A percentile compares a stretch with the other conserved stretches of the same genome.
These are phyloP conservation scores for Neoniphon sammara DNA, from an alignment of 2,797 vertebrate species.

Conservation along the genomic window DNA sequence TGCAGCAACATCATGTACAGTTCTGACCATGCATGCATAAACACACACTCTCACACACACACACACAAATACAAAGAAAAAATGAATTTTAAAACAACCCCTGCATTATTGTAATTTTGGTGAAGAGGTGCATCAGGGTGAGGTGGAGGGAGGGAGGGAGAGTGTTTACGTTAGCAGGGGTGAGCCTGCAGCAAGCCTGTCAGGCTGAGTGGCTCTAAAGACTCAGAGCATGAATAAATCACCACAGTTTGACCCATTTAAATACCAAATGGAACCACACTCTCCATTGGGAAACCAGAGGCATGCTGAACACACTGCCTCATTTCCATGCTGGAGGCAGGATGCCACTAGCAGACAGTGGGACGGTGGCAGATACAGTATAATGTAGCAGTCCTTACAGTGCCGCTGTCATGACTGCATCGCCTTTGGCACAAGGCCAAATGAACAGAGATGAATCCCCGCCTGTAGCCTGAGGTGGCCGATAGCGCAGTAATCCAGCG, in stretches of 20 bases:
- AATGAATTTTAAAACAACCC: not conserved
- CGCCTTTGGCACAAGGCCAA: slow-evolving; percentile 59
- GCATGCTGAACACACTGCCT: slow-evolving; percentile 65
- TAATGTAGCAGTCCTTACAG: slow-evolving; percentile 44
- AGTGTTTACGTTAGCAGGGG: slow-evolving; percentile 38
- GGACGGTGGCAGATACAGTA: slow-evolving; percentile 18
- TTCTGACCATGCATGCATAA: not conserved
- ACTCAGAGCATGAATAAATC: slow-evolving; percentile 81
- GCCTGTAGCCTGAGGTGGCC: slow-evolving; percentile 27
- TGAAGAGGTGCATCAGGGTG: slow-evolving; percentile 4
- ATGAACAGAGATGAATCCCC: slow-evolving; percentile 36
- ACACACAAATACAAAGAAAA: not conserved
- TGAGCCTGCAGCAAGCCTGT: slow-evolving; percentile 60
- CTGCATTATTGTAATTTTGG: not conserved
- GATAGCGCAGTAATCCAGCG: slow-evolving; percentile 38
- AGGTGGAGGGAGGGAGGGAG: not conserved
- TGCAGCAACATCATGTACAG: not conserved
- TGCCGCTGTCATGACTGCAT: slow-evolving; percentile 34
- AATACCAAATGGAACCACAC: slow-evolving; percentile 78
- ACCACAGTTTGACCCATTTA: slow-evolving; percentile 82
- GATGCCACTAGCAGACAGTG: slow-evolving; percentile 43
- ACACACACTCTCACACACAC: not conserved
- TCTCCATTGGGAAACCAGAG: slow-evolving; percentile 61
- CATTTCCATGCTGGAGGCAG: slow-evolving; percentile 65
- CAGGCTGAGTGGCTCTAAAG: slow-evolving; percentile 74